Evolutionary conservation across 2,797 vertebrate genomes (phyloP), one percentile per base, ranked within the genome.

Genomic region (Arremon brunneinucha): DNA sequence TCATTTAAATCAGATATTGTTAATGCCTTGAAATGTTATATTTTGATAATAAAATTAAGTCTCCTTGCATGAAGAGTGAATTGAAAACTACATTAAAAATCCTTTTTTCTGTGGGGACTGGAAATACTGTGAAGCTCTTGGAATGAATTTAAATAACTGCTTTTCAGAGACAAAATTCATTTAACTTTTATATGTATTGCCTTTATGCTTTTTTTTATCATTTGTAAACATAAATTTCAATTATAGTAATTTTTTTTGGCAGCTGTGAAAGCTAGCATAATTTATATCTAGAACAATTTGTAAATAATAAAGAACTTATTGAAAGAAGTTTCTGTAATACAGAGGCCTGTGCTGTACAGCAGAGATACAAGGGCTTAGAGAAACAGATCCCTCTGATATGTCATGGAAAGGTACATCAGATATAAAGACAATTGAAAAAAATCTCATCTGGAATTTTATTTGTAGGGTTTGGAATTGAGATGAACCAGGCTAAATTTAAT

Each of bases 41-140:
- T 94, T 96, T 95, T 92, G 26, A 75, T 91, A 80, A 87, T 62
- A 89, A 94, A 91, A 94, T 83, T 80, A 84, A 96, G 91, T 80
- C 52, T 37, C 30, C 28, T 60, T 94, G 35, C 44, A 68, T 69
- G 56, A 86, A 75, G 91, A 93, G 4, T 70, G 62, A 86, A 64
- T 85, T 56, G 60, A 90, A 78, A 83, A 28, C 56, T 76, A 30
- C 27, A 23, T 27, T 74, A 53, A n/a, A 30, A 39, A 16, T 70
- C 85, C 55, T 81, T 67, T 68, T 62, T 78, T 95, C 71, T 90
- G 24, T 44, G 16, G 63, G 49, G 67, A 78, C 35, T 86, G 20
- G n/a, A 94, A 93, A 93, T 93, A 30, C 27, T 90, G 37, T 68
- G 26, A 39, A 68, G 76, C 6, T 24, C 26, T 94, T 24, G 32